These are phyloP conservation scores for Noctilio leporinus DNA, from an alignment of 2,113 vertebrate species.

Conservation along the genomic window DNA sequence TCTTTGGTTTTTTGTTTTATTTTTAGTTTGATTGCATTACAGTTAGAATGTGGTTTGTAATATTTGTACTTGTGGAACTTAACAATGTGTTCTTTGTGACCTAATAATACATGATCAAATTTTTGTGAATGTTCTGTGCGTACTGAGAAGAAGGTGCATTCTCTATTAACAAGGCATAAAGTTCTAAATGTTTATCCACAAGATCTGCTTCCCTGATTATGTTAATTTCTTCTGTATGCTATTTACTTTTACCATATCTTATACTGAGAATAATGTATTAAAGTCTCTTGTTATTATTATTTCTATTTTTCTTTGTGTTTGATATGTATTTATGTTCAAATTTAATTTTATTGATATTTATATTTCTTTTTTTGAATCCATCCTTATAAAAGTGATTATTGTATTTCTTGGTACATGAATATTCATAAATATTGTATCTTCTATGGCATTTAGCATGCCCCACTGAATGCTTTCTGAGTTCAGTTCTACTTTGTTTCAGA, in stretches of 20 bases:
- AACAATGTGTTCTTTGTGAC: slow-evolving; percentile 41
- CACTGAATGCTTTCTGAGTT: background rate
- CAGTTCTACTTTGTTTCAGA: background rate
- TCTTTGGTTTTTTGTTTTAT: background rate
- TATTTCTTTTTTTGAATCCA: background rate
- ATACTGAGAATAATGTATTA: background rate
- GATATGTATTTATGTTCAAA: too few relatives aligned
- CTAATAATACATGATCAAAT: background rate
- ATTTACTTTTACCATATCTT: background rate
- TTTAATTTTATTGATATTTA: too few relatives aligned
- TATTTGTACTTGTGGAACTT: slow-evolving; percentile 14
- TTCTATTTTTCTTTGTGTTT: slow-evolving; percentile 20
- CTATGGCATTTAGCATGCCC: background rate
- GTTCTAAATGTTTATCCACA: background rate
- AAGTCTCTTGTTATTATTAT: background rate
- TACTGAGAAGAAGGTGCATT: slow-evolving; percentile 9
- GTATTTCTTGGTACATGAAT: background rate
- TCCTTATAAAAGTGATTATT: background rate
- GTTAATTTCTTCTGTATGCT: background rate
- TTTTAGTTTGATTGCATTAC: background rate
- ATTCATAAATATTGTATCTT: background rate
- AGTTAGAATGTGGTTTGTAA: background rate
- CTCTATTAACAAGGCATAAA: background rate
- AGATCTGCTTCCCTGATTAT: background rate
- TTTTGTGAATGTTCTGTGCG: background rate